Evolutionary conservation across 2,113 vertebrate species (phyloP), one percentile per base, ranked within the genome.

Genomic region (Sturnira hondurensis): DNA sequence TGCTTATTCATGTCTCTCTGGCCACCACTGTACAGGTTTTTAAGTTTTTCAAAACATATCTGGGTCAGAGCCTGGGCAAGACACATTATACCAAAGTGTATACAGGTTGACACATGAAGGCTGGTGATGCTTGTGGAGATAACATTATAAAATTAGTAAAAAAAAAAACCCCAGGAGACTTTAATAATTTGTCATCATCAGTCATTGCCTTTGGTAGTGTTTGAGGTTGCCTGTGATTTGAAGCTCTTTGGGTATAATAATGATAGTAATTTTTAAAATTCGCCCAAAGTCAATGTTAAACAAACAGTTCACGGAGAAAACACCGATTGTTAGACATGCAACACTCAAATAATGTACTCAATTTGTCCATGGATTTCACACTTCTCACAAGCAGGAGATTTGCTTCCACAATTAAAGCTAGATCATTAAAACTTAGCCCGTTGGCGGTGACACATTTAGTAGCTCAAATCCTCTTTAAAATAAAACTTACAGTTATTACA

Each of bases 381-480:
- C 50, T 94, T 95, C 63, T 96, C 89, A 77, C 41, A 80, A 96
- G 24, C 70, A n/a, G 28, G 77, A 92, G 47, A 78, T 96, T 97
- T 80, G 52, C 94, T 98, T 97, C 84, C 93, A 85, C 82, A 96
- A 88, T 91, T 97, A 94, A 96, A 97, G 65, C 33, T 86, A 70
- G 80, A 85, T 85, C 17, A 87, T 92, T 97, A 97, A 97, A 95
- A 80, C 38, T 77, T 14, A 80, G 82, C 78, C 47, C 65, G 47
- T 94, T 94, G 76, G 65, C 28, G 36, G 65, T 92, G 93, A 87
- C 87, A 90, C 11, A 83, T 76, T 95, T 86, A 88, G 54, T 56
- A 93, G 89, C 52, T 94, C 50, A 89, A 52, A 77, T 56, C 45
- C 68, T 93, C 65, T 82, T 80, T 76, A 63, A 83, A 95, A 71